Percentiles rank a stretch among this genome's conserved stretches.
Conservation (phyloP, 2,797 vertebrate genomes). For the Acanthornis magna region DNA sequence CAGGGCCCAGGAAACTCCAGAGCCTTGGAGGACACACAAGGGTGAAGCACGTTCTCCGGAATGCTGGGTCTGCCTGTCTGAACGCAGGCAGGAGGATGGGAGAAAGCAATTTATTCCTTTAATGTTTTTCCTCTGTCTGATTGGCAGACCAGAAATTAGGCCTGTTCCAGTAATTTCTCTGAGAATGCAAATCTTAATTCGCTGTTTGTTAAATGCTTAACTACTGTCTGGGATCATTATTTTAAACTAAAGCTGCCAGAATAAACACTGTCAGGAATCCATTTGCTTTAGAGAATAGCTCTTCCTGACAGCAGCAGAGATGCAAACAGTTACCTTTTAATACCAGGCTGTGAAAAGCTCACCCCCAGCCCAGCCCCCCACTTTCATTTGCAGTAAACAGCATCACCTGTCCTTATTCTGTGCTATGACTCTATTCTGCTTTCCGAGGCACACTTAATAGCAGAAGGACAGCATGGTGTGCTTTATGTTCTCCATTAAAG, state of each 20-base stretch:
- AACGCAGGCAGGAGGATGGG: background rate
- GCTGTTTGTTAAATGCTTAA: slow-evolving; percentile 47
- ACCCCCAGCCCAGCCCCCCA: background rate
- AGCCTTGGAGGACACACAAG: background rate
- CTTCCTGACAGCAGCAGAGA: slow-evolving; percentile 61
- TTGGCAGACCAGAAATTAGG: slow-evolving; percentile 43
- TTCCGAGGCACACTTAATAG: slow-evolving; percentile 48
- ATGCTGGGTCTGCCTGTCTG: background rate
- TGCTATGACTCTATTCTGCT: slow-evolving; percentile 27
- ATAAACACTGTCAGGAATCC: slow-evolving; percentile 60
- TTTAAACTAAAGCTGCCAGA: slow-evolving; percentile 36
- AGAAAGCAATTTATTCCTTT: slow-evolving; percentile 1
- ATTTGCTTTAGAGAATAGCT: slow-evolving; percentile 68
- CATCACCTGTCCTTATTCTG: slow-evolving; percentile 20
- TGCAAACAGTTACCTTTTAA: slow-evolving; percentile 65
- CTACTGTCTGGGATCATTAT: slow-evolving; percentile 52
- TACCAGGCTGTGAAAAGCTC: slow-evolving; percentile 65
- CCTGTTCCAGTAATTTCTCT: slow-evolving; percentile 49
- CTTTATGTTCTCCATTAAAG: slow-evolving; percentile 48
- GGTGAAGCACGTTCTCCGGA: background rate
- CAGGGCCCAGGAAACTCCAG: background rate
- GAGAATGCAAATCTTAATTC: slow-evolving; percentile 49
- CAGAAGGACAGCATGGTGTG: slow-evolving; percentile 1
- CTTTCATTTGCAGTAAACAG: slow-evolving; percentile 63
- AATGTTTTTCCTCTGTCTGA: slow-evolving; percentile 20